Percentiles rank a stretch among this genome's conserved stretches.
These are phyloP conservation scores for Platalea minor DNA, from an alignment of 2,797 vertebrate genomes.

Conservation along the genomic window DNA sequence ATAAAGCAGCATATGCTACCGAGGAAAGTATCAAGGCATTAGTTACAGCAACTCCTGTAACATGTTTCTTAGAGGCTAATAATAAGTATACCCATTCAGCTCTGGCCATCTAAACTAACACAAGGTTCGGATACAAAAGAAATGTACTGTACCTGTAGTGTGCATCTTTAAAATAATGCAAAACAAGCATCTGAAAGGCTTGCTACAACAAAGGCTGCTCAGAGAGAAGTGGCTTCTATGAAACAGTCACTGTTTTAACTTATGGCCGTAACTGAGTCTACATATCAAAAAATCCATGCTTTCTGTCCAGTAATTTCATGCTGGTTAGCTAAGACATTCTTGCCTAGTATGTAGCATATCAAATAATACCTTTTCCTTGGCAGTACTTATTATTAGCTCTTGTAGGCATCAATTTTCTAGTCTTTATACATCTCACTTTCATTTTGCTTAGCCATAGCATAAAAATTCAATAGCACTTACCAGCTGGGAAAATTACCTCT, in stretches of 20 bases:
- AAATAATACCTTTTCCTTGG: constrained; percentile 16
- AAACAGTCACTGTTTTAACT: background rate
- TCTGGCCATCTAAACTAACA: background rate
- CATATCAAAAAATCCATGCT: background rate
- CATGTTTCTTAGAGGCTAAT: background rate
- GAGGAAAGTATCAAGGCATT: background rate
- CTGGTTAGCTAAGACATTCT: constrained; percentile 11
- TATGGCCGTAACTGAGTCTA: background rate
- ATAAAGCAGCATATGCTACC: background rate
- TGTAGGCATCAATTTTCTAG: constrained; percentile 26
- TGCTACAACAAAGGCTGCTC: constrained; percentile 15
- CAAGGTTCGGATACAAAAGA: background rate
- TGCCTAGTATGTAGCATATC: background rate
- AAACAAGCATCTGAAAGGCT: background rate
- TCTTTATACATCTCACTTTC: constrained; percentile 21
- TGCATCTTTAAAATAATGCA: background rate
- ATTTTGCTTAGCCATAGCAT: constrained; percentile 34
- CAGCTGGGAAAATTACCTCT: constrained; percentile 35
- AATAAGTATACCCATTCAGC: background rate
- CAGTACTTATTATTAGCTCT: constrained; percentile 19
- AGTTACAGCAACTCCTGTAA: background rate
- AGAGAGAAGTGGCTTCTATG: background rate
- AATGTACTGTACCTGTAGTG: background rate
- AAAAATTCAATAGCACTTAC: constrained; percentile 42
- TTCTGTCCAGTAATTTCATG: constrained; percentile 6